phyloP scores from a whole-genome alignment of 1,140 invertebrate species.

The Eurosta solidaginis region DNA sequence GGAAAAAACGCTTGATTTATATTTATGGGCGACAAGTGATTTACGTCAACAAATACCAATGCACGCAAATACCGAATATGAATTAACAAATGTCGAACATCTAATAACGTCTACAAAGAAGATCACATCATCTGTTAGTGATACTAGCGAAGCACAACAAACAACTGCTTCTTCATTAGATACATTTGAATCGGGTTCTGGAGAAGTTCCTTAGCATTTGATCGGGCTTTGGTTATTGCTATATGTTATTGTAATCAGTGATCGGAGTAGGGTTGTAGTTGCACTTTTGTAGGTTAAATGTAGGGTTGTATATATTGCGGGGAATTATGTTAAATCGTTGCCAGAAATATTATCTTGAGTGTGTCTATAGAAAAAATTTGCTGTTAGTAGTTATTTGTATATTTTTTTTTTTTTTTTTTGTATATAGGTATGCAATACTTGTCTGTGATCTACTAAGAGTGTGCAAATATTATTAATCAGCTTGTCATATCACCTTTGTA shows the following conservation, averaged over 20 bases:
- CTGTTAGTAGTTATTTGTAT: background rate
- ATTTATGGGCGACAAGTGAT: constrained; percentile 80
- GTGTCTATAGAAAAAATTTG: background rate
- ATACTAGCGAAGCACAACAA: background rate
- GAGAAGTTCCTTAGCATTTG: constrained; percentile 41
- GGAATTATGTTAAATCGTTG: background rate
- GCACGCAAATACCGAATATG: constrained; percentile 58
- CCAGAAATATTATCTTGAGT: background rate
- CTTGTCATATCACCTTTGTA: background rate
- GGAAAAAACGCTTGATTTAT: constrained; percentile 90
- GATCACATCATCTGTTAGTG: no score
- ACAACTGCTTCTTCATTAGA: background rate
- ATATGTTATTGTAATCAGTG: background rate
- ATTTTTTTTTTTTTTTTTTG: background rate
- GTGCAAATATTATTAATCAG: background rate
- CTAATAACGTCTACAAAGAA: constrained; percentile 1
- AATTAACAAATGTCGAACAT: constrained; percentile 42
- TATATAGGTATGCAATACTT: constrained; percentile 7
- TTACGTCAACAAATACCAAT: constrained; percentile 65
- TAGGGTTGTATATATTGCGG: background rate
- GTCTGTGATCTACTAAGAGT: constrained; percentile 11
- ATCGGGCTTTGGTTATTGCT: background rate
- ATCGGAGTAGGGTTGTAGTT: background rate
- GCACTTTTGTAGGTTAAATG: background rate
- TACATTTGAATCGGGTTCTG: constrained; percentile 43